phyloP scores from a whole-genome alignment of 2,113 vertebrate genomes.

The Delphinus delphis region DNA sequence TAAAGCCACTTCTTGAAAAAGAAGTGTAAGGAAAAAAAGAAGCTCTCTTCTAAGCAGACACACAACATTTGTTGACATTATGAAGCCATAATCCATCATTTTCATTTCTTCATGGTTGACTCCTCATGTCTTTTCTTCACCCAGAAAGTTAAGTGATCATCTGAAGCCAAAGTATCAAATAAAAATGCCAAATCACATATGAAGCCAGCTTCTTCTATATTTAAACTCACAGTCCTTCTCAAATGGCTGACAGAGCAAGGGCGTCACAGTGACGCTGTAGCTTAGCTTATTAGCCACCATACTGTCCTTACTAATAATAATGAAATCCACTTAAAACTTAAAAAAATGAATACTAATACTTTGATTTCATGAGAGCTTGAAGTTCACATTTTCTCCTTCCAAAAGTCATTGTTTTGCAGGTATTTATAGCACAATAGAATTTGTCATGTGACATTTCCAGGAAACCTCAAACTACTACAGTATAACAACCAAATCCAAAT shows the following conservation, averaged over 20 bases:
- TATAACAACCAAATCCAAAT: not conserved
- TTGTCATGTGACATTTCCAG: slow-evolving; percentile 43
- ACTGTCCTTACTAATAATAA: not conserved
- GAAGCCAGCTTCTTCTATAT: slow-evolving; percentile 43
- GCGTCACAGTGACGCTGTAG: accelerated
- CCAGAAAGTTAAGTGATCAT: slow-evolving; percentile 66
- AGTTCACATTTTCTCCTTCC: slow-evolving; percentile 34
- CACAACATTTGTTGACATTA: slow-evolving; percentile 51
- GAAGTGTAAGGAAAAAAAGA: too few relatives aligned
- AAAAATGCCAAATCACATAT: slow-evolving; percentile 71
- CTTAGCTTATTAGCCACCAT: not conserved
- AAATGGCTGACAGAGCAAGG: slow-evolving; percentile 23
- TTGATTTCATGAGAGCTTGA: not conserved
- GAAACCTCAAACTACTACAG: slow-evolving; percentile 10
- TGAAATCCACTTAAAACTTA: not conserved
- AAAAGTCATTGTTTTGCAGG: slow-evolving; percentile 27
- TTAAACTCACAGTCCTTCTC: slow-evolving; percentile 49
- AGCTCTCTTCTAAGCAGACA: slow-evolving; percentile 6
- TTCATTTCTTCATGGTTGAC: slow-evolving; percentile 60
- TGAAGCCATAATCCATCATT: slow-evolving; percentile 62
- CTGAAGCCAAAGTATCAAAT: slow-evolving; percentile 66
- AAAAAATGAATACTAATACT: not conserved
- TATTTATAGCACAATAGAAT: slow-evolving; percentile 65
- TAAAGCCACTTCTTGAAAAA: not conserved
- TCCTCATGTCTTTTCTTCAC: slow-evolving; percentile 56